Percentiles rank a stretch among this genome's conserved stretches.
phyloP scores from a whole-genome alignment of 2,888 invertebrate genomes.

The Nephrocerus scutellatus region DNA sequence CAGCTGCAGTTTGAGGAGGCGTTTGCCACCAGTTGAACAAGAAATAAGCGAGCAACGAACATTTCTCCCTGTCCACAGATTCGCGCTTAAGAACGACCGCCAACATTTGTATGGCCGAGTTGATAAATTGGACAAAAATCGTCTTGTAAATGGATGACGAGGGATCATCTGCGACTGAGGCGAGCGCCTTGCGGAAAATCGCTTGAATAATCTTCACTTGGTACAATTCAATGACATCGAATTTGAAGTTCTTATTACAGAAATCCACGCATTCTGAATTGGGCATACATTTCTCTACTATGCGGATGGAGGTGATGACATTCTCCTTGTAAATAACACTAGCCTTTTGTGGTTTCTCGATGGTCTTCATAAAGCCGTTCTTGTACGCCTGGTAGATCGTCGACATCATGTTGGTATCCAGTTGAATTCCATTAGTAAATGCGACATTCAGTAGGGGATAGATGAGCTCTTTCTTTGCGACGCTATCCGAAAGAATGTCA shows the following conservation, averaged over 20 bases:
- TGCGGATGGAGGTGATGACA: constrained; percentile 52
- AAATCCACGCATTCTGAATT: constrained; percentile 52
- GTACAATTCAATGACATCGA: constrained; percentile 54
- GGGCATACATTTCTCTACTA: constrained; percentile 57
- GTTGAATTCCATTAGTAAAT: constrained; percentile 34
- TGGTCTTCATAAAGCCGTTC: constrained; percentile 55
- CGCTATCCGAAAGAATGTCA: constrained; percentile 34
- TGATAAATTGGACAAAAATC: constrained; percentile 52
- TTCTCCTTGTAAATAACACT: constrained; percentile 59
- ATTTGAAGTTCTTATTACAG: constrained; percentile 57
- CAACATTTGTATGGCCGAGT: constrained; percentile 51
- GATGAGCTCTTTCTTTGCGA: constrained; percentile 57
- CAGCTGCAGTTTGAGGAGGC: constrained; percentile 19
- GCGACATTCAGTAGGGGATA: constrained; percentile 55
- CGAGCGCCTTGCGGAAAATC: constrained; percentile 51
- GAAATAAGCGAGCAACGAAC: constrained; percentile 44
- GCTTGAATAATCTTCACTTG: constrained; percentile 54
- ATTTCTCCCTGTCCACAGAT: constrained; percentile 49
- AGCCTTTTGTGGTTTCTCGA: constrained; percentile 65
- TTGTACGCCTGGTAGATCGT: constrained; percentile 56
- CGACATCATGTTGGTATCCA: constrained; percentile 49
- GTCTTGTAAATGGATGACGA: constrained; percentile 42
- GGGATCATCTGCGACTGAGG: constrained; percentile 30
- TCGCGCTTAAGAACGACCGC: constrained; percentile 42
- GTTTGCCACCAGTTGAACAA: constrained; percentile 35